A percentile compares a stretch with the other conserved stretches of the same genome.
Conservation (phyloP, 2,797 vertebrate genomes). For the Phyllotis vaccarum region DNA sequence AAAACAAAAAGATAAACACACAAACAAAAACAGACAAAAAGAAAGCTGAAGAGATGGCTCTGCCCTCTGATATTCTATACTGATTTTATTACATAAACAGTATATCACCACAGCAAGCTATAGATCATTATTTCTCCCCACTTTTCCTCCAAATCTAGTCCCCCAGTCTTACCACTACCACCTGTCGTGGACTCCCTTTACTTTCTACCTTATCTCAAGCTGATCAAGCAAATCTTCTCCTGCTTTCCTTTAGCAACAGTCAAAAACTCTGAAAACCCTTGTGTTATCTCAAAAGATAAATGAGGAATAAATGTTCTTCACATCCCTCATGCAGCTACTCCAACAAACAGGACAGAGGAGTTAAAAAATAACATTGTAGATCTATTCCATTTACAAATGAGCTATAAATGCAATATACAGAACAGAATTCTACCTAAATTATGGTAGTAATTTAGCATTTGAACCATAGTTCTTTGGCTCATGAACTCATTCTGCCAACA, state of each 20-base stretch:
- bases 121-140: no score
- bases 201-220: neutral
- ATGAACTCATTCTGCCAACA: neutral
- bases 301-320: neutral
- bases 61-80: no score
- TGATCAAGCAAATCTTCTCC: neutral
- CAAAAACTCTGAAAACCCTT: neutral
- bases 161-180: no score
- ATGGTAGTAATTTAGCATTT: neutral
- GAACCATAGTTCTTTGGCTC: neutral
- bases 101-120: no score
- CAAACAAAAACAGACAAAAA: no score
- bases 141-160: no score
- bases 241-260: neutral
- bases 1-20: no score
- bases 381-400: neutral
- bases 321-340: neutral
- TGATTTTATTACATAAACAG: no score
- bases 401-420: neutral
- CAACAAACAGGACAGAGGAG: neutral
- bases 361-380: neutral
- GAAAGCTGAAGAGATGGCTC: no score
- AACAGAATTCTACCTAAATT: neutral
- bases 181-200: neutral
- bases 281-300: neutral